Percentiles rank a stretch among this genome's conserved stretches.
These are phyloP conservation scores for Hemicentrotus pulcherrimus DNA, from an alignment of 35 echinoderm and acorn worm species.

Conservation along the genomic window DNA sequence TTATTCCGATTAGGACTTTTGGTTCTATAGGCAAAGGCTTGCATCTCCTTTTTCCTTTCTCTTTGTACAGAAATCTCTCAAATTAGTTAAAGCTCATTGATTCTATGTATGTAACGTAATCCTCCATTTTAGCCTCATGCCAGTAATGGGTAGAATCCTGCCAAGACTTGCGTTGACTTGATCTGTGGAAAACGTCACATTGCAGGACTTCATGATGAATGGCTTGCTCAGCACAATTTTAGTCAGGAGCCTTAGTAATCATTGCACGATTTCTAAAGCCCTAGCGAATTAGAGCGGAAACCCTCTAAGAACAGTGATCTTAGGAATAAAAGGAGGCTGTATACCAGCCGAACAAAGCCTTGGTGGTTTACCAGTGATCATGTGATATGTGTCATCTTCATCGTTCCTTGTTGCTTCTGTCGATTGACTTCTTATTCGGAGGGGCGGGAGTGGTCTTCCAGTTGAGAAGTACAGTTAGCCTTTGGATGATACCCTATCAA, in stretches of 20 bases:
- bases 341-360: neutral
- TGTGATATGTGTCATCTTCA: neutral
- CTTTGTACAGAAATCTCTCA: neutral
- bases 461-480: neutral
- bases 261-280: neutral
- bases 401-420: neutral
- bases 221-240: too few relatives aligned
- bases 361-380: neutral
- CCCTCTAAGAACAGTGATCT: neutral
- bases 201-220: neutral
- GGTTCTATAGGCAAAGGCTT: neutral
- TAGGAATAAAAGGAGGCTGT: neutral
- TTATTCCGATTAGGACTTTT: too few relatives aligned
- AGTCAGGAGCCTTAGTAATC: neutral
- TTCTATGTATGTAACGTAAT: neutral
- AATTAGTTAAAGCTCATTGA: neutral
- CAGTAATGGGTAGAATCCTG: constrained; percentile 7
- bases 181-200: neutral
- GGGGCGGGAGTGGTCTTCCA: neutral
- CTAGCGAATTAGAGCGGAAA: neutral
- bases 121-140: neutral
- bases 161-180: neutral
- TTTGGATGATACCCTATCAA: neutral
- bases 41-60: neutral
- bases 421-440: neutral